Evolutionary conservation across 2,797 vertebrate genomes (phyloP).

Genomic region (Cyprinodon diabolis): DNA sequence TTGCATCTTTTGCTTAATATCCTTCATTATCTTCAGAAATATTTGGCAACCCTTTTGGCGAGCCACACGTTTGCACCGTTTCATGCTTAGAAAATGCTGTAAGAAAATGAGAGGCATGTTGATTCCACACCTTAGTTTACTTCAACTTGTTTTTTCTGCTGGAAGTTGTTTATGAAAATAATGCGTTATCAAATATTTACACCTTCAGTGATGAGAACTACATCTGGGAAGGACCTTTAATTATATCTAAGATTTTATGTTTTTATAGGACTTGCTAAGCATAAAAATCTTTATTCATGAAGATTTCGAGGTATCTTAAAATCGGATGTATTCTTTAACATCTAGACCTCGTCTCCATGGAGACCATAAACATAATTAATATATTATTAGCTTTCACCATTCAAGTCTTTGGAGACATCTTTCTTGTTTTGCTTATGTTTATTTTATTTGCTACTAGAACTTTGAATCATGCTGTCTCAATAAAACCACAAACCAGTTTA

Average conservation of each 20-base stretch:
- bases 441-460: background rate
- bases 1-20: background rate
- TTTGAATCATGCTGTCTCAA: background rate
- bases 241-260: background rate
- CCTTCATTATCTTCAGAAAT: slow-evolving; percentile 2
- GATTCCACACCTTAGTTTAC: background rate
- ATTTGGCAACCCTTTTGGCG: background rate
- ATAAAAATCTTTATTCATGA: background rate
- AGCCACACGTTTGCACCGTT: background rate
- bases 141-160: background rate
- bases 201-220: background rate
- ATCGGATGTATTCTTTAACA: background rate
- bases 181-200: background rate
- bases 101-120: background rate
- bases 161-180: background rate
- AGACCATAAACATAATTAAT: slow-evolving; percentile 3
- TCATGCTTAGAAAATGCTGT: slow-evolving; percentile 1
- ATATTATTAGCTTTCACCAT: background rate
- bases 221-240: background rate
- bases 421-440: background rate
- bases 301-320: background rate
- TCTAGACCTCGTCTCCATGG: background rate
- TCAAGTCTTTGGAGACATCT: background rate
- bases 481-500: background rate
- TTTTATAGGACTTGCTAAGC: slow-evolving; percentile 3